These are phyloP conservation scores for Ditylenchus dipsaci DNA, from an alignment of 1,140 invertebrate genomes.

Conservation along the genomic window DNA sequence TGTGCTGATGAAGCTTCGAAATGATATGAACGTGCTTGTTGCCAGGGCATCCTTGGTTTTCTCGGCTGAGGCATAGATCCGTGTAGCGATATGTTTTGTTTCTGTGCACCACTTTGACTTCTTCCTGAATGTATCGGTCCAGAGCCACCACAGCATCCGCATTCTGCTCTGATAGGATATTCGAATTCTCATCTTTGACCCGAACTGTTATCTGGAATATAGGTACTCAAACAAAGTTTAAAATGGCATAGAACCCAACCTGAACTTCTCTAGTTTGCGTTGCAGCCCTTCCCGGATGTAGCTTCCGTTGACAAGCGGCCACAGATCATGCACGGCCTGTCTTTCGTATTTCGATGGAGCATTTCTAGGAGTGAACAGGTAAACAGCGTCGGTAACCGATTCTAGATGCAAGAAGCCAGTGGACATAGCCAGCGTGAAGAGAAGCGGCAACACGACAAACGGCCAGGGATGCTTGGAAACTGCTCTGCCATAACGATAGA, in stretches of 20 bases:
- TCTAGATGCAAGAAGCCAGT: constrained; percentile 47
- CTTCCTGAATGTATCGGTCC: constrained; percentile 49
- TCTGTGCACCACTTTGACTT: constrained; percentile 43
- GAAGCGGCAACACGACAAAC: constrained; percentile 49
- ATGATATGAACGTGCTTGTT: constrained; percentile 53
- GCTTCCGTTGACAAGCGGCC: constrained; percentile 49
- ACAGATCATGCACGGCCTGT: constrained; percentile 53
- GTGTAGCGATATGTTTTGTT: constrained; percentile 40
- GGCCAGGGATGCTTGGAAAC: constrained; percentile 46
- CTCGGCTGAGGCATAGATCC: constrained; percentile 47
- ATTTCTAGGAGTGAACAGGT: constrained; percentile 38
- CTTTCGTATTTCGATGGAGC: constrained; percentile 38
- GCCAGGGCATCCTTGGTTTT: constrained; percentile 47
- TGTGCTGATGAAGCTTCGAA: constrained; percentile 52
- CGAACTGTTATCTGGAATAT: constrained; percentile 48
- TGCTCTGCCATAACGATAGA: constrained; percentile 49
- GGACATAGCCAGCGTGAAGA: constrained; percentile 39
- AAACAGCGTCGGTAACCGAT: constrained; percentile 52
- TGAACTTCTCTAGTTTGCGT: constrained; percentile 56
- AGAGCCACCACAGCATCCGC: constrained; percentile 46
- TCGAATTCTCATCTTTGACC: constrained; percentile 43
- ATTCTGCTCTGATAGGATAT: constrained; percentile 51
- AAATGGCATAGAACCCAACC: constrained; percentile 24
- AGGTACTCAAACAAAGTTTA: constrained; percentile 6
- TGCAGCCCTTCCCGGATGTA: constrained; percentile 56